These are phyloP conservation scores for Telmatochromis bifrenatus DNA, from an alignment of 2,113 vertebrate genomes.

Conservation along the genomic window DNA sequence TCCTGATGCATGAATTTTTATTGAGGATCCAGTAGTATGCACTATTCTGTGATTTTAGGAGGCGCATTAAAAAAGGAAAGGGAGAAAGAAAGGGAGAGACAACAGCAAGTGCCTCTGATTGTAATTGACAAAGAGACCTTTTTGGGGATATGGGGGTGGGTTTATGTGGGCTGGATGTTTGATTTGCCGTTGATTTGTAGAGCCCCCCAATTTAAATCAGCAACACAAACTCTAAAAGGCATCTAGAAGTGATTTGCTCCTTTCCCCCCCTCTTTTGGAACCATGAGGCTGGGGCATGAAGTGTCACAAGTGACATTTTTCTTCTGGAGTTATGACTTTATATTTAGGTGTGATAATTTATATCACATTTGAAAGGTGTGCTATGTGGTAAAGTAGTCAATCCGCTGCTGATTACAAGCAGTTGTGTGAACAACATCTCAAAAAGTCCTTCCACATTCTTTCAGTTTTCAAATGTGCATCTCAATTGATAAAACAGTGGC, in stretches of 20 bases:
- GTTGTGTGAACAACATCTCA: background rate
- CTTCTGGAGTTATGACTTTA: constrained; percentile 37
- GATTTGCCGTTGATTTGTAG: constrained; percentile 81
- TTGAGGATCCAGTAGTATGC: background rate
- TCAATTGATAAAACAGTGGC: background rate
- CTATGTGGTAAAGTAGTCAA: background rate
- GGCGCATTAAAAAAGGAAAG: background rate
- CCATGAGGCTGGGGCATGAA: background rate
- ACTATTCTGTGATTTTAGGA: constrained; percentile 6
- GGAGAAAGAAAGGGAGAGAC: constrained; percentile 24
- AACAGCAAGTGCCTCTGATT: constrained; percentile 82
- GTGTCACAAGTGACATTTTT: background rate
- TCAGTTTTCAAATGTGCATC: background rate
- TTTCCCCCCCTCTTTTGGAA: background rate
- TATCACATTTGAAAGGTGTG: constrained; percentile 54
- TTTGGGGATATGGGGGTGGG: constrained; percentile 72
- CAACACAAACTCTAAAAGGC: constrained; percentile 75
- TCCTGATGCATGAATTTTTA: background rate
- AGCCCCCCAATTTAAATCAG: constrained; percentile 70
- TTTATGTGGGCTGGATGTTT: constrained; percentile 75
- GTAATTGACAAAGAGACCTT: constrained; percentile 87
- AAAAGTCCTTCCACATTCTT: background rate
- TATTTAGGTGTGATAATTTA: constrained; percentile 35
- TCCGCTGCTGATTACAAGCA: constrained; percentile 11
- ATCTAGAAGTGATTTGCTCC: background rate